These are phyloP conservation scores for Ferdinandea cuprea DNA, from an alignment of 2,888 invertebrate species.

Conservation along the genomic window DNA sequence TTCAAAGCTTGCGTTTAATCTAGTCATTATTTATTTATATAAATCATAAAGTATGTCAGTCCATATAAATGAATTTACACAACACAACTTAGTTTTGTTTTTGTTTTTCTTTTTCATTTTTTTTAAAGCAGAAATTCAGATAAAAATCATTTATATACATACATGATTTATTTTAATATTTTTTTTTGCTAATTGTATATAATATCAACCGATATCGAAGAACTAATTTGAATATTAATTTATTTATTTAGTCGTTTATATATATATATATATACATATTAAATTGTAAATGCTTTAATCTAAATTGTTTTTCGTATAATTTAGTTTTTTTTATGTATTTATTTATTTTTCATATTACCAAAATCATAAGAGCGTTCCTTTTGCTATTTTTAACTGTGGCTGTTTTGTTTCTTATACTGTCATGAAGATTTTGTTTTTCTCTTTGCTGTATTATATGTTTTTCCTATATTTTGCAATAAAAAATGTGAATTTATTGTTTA, in stretches of 20 bases:
- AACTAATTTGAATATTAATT: slow-evolving; percentile 60
- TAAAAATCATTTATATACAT: slow-evolving; percentile 66
- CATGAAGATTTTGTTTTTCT: slow-evolving; percentile 37
- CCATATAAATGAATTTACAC: slow-evolving; percentile 60
- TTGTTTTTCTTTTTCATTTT: too few relatives aligned
- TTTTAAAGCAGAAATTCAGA: slow-evolving; percentile 47
- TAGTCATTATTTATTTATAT: slow-evolving; percentile 67
- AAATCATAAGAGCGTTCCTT: slow-evolving; percentile 74
- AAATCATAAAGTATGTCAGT: slow-evolving; percentile 63
- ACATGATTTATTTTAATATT: slow-evolving; percentile 53
- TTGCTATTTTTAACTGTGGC: slow-evolving; percentile 58
- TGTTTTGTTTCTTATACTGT: slow-evolving; percentile 48
- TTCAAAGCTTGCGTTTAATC: slow-evolving; percentile 80
- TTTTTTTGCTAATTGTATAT: slow-evolving; percentile 16
- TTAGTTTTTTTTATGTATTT: slow-evolving; percentile 51
- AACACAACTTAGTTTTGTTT: slow-evolving; percentile 39
- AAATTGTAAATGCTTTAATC: slow-evolving; percentile 65
- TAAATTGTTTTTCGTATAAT: slow-evolving; percentile 50
- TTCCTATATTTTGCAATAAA: slow-evolving; percentile 47
- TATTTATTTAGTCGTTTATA: slow-evolving; percentile 15
- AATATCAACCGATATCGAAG: slow-evolving; percentile 53
- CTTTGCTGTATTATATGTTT: slow-evolving; percentile 50
- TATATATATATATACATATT: slow-evolving; percentile 37
- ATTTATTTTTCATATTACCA: slow-evolving; percentile 57
- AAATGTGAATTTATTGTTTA: slow-evolving; percentile 75